Conservation (phyloP, 2,113 vertebrate genomes). For the Channa maculata region DNA sequence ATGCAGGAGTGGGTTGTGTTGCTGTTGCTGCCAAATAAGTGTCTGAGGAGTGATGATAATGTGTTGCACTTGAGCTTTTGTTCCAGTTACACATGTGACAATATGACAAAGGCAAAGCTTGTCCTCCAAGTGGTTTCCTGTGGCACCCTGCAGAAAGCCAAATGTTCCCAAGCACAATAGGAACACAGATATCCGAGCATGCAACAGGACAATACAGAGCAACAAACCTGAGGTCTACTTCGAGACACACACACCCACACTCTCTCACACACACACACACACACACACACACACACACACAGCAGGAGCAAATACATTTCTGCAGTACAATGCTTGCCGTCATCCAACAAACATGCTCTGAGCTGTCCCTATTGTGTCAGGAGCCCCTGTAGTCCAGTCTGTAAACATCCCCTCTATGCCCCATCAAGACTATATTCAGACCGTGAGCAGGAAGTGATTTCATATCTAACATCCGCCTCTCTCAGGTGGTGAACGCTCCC, state of each 20-base stretch:
- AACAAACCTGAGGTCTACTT: slow-evolving; percentile 25
- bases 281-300: slow-evolving; percentile 1
- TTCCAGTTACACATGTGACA: slow-evolving; percentile 2
- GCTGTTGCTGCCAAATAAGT: slow-evolving; percentile 32
- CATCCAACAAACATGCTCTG: slow-evolving; percentile 61
- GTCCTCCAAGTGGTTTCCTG: slow-evolving; percentile 32
- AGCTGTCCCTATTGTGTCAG: slow-evolving; percentile 66
- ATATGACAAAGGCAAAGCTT: slow-evolving; percentile 4
- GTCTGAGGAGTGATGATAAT: background rate
- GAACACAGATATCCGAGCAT: slow-evolving; percentile 51
- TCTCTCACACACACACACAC: background rate
- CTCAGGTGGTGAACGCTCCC: slow-evolving; percentile 61
- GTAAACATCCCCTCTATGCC: slow-evolving; percentile 72
- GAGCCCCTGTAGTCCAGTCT: slow-evolving; percentile 40
- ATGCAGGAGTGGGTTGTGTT: slow-evolving; percentile 6
- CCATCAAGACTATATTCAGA: slow-evolving; percentile 71
- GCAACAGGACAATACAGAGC: slow-evolving; percentile 33
- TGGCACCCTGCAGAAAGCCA: slow-evolving; percentile 19
- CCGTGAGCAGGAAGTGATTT: slow-evolving; percentile 72
- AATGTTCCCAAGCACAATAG: slow-evolving; percentile 2
- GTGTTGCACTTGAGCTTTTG: background rate
- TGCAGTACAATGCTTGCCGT: slow-evolving; percentile 57
- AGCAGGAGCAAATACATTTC: slow-evolving; percentile 26
- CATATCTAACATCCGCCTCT: slow-evolving; percentile 69
- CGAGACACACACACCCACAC: background rate